phyloP scores from a whole-genome alignment of 2,888 invertebrate species.

The Drosophila borborema region DNA sequence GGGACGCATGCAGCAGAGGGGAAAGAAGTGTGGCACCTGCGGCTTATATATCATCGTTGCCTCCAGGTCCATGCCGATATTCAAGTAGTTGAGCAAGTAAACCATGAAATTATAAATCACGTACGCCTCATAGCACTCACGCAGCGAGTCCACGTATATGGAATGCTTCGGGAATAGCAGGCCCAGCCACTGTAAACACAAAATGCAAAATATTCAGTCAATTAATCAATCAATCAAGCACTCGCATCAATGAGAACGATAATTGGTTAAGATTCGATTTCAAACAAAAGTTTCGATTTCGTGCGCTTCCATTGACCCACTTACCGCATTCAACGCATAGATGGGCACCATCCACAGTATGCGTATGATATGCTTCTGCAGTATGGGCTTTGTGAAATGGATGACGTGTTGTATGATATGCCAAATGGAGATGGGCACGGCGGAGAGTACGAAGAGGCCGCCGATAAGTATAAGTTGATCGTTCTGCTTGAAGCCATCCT shows the following conservation, averaged over 20 bases:
- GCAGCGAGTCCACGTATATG: slow-evolving; percentile 95
- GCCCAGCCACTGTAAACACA: slow-evolving; percentile 86
- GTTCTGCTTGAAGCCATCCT: slow-evolving; percentile 91
- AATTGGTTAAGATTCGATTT: slow-evolving; percentile 8
- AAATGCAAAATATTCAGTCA: not conserved
- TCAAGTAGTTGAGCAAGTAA: slow-evolving; percentile 95
- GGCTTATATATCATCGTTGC: slow-evolving; percentile 92
- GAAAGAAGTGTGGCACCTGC: slow-evolving; percentile 94
- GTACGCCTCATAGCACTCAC: slow-evolving; percentile 99
- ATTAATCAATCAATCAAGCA: not conserved
- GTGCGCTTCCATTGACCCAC: slow-evolving; percentile 81
- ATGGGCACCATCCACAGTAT: slow-evolving; percentile 99
- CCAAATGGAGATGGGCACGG: slow-evolving; percentile 96
- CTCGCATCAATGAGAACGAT: not conserved
- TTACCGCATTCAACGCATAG: slow-evolving; percentile 96
- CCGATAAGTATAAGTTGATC: slow-evolving; percentile 94
- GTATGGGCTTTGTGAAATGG: slow-evolving; percentile 95
- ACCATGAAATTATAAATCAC: slow-evolving; percentile 99
- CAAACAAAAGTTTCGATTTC: slow-evolving; percentile 22
- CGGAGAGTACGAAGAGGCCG: slow-evolving; percentile 95
- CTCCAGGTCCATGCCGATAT: slow-evolving; percentile 94
- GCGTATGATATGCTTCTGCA: slow-evolving; percentile 98
- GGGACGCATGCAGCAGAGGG: slow-evolving; percentile 95
- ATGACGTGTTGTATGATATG: slow-evolving; percentile 97
- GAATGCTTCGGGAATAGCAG: slow-evolving; percentile 94